Percentiles rank a stretch among this genome's conserved stretches.
Conservation (phyloP, 2,113 vertebrate species). For the Dendrocopos noguchii region DNA sequence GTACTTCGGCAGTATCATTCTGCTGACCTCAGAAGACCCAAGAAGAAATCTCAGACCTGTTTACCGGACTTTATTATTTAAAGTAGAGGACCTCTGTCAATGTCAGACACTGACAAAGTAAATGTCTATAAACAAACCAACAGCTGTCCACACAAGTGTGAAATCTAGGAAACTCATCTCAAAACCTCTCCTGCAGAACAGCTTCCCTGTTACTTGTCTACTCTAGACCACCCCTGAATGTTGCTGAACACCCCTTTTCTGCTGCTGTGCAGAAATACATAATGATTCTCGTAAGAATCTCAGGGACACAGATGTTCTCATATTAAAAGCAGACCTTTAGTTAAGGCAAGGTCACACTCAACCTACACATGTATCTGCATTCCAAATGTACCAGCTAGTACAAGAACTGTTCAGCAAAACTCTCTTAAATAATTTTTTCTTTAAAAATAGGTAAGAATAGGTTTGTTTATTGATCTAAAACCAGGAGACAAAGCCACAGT, state of each 20-base stretch:
- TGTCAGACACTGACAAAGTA: not conserved
- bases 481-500: not conserved
- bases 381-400: not conserved
- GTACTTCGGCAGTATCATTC: not conserved
- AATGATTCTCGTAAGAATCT: not conserved
- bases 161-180: not conserved
- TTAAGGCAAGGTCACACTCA: not conserved
- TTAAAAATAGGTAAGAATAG: not conserved
- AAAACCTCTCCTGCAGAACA: not conserved
- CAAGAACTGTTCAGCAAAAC: not conserved
- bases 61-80: not conserved
- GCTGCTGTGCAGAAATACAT: not conserved
- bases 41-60: not conserved
- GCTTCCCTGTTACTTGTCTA: not conserved
- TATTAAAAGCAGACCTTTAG: not conserved
- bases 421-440: not conserved
- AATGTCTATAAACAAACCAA: not conserved
- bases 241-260: not conserved
- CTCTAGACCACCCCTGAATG: not conserved
- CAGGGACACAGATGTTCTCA: not conserved
- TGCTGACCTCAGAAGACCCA: not conserved
- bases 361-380: not conserved
- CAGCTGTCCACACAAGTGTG: not conserved
- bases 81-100: not conserved
- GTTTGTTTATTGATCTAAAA: not conserved